Conservation (phyloP, 1,140 invertebrate species). For the Apis mellifera region DNA sequence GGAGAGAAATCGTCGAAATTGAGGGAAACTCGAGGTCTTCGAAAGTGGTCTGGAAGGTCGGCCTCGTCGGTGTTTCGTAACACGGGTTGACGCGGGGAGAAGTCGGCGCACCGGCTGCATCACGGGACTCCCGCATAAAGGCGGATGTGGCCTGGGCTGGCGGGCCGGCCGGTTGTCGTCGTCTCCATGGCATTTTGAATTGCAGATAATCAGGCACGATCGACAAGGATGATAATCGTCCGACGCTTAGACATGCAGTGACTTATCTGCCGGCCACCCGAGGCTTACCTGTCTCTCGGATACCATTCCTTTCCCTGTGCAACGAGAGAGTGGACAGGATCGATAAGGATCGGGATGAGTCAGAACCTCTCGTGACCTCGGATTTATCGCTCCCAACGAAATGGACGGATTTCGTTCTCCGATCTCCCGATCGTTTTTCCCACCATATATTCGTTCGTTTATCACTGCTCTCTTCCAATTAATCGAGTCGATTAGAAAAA, state of each 20-base stretch:
- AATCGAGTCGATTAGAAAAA: too few species aligned
- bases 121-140: slow-evolving; percentile 58
- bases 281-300: slow-evolving; percentile 66
- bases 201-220: slow-evolving; percentile 72
- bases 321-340: slow-evolving; percentile 57
- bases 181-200: slow-evolving; percentile 67
- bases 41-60: too few species aligned
- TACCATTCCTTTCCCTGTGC: slow-evolving; percentile 65
- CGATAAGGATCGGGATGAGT: slow-evolving; percentile 65
- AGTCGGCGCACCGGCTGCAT: slow-evolving; percentile 29
- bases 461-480: too few species aligned
- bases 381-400: slow-evolving; percentile 47
- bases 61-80: too few species aligned
- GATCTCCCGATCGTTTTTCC: background rate
- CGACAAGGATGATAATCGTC: slow-evolving; percentile 67
- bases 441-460: background rate
- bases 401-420: background rate
- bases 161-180: slow-evolving; percentile 22
- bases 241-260: slow-evolving; percentile 70
- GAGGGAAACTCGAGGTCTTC: too few species aligned
- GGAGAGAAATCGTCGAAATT: too few species aligned
- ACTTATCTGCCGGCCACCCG: slow-evolving; percentile 65
- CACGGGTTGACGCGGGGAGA: too few species aligned
- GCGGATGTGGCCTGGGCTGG: slow-evolving; percentile 24
- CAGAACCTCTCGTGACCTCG: slow-evolving; percentile 57